Conservation (phyloP, 2,113 vertebrate genomes). For the Zosterops borbonicus region DNA sequence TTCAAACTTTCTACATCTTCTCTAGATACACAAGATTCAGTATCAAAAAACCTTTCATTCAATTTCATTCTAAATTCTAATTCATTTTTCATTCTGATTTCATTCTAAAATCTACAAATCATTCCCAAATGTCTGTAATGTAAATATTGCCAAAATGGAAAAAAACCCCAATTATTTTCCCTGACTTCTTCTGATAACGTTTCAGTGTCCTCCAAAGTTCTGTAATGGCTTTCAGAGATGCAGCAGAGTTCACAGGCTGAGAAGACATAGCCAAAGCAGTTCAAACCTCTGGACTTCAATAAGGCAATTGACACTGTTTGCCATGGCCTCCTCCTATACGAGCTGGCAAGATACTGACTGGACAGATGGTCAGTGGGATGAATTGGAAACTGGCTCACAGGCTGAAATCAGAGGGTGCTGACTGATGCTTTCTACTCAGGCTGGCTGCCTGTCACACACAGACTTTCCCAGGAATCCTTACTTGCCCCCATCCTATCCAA, state of each 20-base stretch:
- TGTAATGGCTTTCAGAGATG: background rate
- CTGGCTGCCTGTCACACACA: background rate
- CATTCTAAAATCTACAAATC: background rate
- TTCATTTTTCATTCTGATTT: background rate
- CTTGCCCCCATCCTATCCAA: background rate
- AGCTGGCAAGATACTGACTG: background rate
- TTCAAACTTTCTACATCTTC: background rate
- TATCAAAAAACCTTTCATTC: background rate
- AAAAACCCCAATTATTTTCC: background rate
- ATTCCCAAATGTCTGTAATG: background rate
- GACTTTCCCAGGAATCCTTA: background rate
- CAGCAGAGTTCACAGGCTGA: background rate
- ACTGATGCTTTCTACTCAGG: background rate
- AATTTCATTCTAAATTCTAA: background rate
- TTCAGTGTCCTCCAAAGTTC: background rate
- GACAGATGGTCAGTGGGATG: rapidly evolving
- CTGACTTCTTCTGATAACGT: background rate
- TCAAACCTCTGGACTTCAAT: background rate
- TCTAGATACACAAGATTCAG: background rate
- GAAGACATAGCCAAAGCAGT: background rate
- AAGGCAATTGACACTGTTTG: background rate
- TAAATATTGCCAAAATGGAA: background rate
- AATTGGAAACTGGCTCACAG: background rate
- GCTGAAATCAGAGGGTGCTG: background rate
- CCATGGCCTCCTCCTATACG: background rate